Percentiles rank a stretch among this genome's conserved stretches.
These are phyloP conservation scores for Venturia canescens DNA, from an alignment of 1,140 invertebrate species.

Conservation along the genomic window DNA sequence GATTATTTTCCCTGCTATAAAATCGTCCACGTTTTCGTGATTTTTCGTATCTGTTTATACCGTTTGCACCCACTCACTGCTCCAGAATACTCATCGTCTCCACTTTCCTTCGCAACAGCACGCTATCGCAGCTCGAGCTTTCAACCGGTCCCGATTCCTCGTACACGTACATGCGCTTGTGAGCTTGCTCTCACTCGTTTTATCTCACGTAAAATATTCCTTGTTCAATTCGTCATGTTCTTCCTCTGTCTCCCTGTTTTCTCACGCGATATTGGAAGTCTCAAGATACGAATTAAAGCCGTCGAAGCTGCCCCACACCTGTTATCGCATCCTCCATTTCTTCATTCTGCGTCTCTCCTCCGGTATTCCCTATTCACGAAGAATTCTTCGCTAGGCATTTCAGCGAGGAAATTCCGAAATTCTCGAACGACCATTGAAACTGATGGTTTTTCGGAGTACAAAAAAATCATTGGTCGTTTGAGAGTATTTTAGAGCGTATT, in stretches of 20 bases:
- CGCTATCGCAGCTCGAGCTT: background rate
- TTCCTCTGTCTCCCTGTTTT: constrained; percentile 12
- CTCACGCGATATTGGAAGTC: constrained; percentile 52
- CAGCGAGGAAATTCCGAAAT: background rate
- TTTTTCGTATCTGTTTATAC: too few species aligned
- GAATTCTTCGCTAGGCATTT: background rate
- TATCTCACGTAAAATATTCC: constrained; percentile 20
- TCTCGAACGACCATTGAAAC: too few species aligned
- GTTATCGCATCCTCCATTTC: constrained; percentile 30
- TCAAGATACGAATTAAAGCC: constrained; percentile 54
- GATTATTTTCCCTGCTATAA: too few species aligned
- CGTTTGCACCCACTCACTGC: background rate
- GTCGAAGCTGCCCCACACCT: background rate
- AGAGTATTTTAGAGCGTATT: too few species aligned
- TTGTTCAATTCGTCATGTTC: background rate
- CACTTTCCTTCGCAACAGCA: background rate
- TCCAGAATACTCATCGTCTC: background rate
- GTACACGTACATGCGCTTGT: background rate
- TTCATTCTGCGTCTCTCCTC: constrained; percentile 39
- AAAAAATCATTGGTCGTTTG: too few species aligned
- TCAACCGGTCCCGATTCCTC: background rate
- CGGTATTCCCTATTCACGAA: background rate
- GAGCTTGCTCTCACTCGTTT: constrained; percentile 1
- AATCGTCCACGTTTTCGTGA: too few species aligned
- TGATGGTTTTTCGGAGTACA: too few species aligned